These are phyloP conservation scores for Tribolium madens DNA, from an alignment of 1,140 invertebrate species.

Conservation along the genomic window DNA sequence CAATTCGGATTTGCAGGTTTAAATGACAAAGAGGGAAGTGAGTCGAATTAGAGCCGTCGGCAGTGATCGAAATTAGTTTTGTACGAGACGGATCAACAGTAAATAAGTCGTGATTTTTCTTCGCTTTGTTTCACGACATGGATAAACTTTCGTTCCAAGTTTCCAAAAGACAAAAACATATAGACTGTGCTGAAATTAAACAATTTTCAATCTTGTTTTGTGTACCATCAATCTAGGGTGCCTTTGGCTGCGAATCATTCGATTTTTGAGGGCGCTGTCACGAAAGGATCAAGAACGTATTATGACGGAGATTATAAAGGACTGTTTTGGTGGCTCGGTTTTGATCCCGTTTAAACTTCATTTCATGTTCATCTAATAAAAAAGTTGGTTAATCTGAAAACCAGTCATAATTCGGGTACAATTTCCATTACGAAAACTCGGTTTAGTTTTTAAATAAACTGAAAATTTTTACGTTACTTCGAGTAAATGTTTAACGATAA, in stretches of 20 bases:
- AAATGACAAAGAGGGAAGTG: constrained; percentile 20
- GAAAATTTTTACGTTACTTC: constrained; percentile 10
- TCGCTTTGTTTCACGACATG: background rate
- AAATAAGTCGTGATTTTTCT: background rate
- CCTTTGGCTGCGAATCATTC: background rate
- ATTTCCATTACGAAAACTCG: constrained; percentile 14
- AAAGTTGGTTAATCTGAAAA: constrained; percentile 21
- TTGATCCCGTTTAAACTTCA: constrained; percentile 23
- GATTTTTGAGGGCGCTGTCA: background rate
- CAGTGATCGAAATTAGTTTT: constrained; percentile 17
- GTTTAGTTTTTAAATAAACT: constrained; percentile 23
- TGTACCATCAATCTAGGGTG: background rate
- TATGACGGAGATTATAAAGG: constrained; percentile 26
- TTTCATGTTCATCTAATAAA: constrained; percentile 28
- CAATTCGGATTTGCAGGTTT: constrained; percentile 29
- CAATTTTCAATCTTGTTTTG: background rate
- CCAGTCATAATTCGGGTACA: constrained; percentile 2
- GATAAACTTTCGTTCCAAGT: background rate
- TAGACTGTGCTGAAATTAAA: background rate
- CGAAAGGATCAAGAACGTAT: constrained; percentile 1
- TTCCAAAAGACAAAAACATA: background rate
- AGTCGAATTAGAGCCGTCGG: background rate
- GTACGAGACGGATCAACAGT: background rate
- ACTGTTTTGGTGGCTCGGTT: constrained; percentile 7
- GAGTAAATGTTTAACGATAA: constrained; percentile 14